Conservation (phyloP, 2,888 invertebrate species). For the Buathra laborator region DNA sequence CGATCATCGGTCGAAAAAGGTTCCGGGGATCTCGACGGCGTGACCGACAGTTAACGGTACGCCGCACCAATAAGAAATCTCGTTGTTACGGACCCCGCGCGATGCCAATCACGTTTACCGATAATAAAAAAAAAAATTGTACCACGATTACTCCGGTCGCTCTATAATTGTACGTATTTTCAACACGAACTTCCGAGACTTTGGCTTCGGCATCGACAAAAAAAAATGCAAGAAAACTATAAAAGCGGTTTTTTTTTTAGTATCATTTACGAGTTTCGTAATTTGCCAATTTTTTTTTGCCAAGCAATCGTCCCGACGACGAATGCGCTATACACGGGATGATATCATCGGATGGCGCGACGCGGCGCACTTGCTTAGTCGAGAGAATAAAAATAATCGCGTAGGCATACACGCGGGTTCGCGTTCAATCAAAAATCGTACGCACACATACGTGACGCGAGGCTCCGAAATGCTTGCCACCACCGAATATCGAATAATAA, state of each 20-base stretch:
- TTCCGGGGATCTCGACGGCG: slow-evolving; percentile 4
- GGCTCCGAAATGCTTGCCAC: no score
- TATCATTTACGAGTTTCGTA: slow-evolving; percentile 24
- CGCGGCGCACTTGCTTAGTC: slow-evolving; percentile 40
- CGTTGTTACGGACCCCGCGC: background rate
- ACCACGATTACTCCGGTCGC: background rate
- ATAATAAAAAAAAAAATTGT: slow-evolving; percentile 6
- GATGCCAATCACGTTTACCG: background rate
- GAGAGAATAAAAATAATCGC: slow-evolving; percentile 68
- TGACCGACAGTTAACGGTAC: slow-evolving; percentile 10
- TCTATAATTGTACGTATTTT: background rate
- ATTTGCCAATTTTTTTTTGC: slow-evolving; percentile 31
- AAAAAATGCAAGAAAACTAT: background rate
- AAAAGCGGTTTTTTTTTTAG: background rate
- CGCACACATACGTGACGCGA: background rate
- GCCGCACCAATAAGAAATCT: background rate
- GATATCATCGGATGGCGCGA: slow-evolving; percentile 67
- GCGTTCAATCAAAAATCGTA: slow-evolving; percentile 39
- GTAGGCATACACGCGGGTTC: slow-evolving; percentile 30
- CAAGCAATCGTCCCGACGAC: slow-evolving; percentile 40
- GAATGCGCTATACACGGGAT: slow-evolving; percentile 43
- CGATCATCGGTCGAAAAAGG: slow-evolving; percentile 45
- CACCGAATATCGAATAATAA: background rate
- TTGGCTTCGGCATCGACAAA: background rate
- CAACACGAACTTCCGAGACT: background rate